These are phyloP conservation scores for Varanus salvator DNA, from an alignment of 2,113 vertebrate genomes.

Conservation along the genomic window DNA sequence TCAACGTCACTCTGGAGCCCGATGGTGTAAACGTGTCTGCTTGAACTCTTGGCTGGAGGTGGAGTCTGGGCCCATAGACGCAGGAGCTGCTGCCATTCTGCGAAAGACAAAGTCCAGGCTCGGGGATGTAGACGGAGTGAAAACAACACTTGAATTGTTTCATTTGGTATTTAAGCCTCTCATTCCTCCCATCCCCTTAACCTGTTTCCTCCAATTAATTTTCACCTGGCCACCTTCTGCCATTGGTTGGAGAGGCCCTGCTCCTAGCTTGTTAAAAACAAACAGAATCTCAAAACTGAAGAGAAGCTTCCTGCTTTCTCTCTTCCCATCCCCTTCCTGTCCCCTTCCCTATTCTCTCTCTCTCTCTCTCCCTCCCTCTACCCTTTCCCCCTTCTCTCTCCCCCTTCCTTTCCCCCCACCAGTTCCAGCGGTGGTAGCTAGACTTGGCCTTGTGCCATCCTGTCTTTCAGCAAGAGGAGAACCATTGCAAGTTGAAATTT, in stretches of 20 bases:
- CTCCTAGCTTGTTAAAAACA: constrained; percentile 73
- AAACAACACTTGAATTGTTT: constrained; percentile 65
- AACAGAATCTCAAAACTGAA: constrained; percentile 62
- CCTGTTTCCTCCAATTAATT: constrained; percentile 27
- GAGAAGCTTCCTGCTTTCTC: constrained; percentile 67
- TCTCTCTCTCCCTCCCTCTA: constrained; percentile 4
- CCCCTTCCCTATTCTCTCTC: background rate
- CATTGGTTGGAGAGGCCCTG: constrained; percentile 46
- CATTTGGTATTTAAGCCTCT: constrained; percentile 56
- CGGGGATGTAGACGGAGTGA: constrained; percentile 41
- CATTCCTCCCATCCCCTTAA: constrained; percentile 23
- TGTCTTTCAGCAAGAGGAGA: constrained; percentile 76
- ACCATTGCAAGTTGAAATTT: constrained; percentile 79
- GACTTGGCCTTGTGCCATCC: constrained; percentile 71
- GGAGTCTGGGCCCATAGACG: constrained; percentile 40
- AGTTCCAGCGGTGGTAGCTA: constrained; percentile 42
- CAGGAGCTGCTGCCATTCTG: constrained; percentile 6
- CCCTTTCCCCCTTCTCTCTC: background rate
- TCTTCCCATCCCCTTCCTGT: constrained; percentile 3
- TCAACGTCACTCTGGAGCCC: constrained; percentile 63
- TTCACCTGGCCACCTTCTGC: constrained; percentile 33
- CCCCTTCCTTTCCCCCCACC: no score
- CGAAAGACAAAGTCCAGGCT: constrained; percentile 52
- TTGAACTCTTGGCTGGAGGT: constrained; percentile 56
- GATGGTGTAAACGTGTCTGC: constrained; percentile 64